phyloP scores from a whole-genome alignment of 2,113 vertebrate genomes.

The Cettia cetti region DNA sequence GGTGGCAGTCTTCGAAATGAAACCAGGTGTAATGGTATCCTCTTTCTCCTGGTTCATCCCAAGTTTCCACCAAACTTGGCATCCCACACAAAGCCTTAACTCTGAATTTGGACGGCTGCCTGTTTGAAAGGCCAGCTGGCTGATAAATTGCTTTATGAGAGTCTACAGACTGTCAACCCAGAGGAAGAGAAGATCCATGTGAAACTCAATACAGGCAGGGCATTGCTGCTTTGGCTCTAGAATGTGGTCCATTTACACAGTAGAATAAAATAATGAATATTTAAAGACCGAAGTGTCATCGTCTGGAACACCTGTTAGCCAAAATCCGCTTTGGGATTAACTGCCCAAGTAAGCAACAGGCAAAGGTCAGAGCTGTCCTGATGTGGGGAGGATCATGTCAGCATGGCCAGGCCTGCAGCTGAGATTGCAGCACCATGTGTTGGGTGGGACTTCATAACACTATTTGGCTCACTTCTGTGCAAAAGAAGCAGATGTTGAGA shows the following conservation, averaged over 20 bases:
- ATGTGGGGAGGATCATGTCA: background rate
- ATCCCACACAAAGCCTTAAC: background rate
- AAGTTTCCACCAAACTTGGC: background rate
- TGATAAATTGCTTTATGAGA: background rate
- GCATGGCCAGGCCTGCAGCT: background rate
- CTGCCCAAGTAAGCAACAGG: slow-evolving; percentile 15
- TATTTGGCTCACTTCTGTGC: background rate
- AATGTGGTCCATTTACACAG: background rate
- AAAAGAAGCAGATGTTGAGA: background rate
- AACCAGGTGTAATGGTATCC: background rate
- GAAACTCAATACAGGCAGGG: background rate
- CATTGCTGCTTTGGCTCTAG: slow-evolving; percentile 11
- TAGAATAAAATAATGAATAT: slow-evolving; percentile 40
- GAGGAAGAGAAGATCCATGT: slow-evolving; percentile 4
- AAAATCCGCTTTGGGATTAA: background rate
- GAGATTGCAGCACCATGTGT: background rate
- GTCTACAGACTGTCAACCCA: background rate
- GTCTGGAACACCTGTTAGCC: slow-evolving; percentile 52
- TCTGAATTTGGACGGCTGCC: background rate
- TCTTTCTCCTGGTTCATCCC: background rate
- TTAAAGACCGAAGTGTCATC: slow-evolving; percentile 48
- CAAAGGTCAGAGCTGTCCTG: slow-evolving; percentile 36
- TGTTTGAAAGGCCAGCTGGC: background rate
- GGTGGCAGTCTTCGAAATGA: background rate
- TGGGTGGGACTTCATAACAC: accelerated